Evolutionary conservation across 2,888 invertebrate genomes (phyloP), one percentile per base, ranked within the genome.

Genomic region (Lochmaea capreae): DNA sequence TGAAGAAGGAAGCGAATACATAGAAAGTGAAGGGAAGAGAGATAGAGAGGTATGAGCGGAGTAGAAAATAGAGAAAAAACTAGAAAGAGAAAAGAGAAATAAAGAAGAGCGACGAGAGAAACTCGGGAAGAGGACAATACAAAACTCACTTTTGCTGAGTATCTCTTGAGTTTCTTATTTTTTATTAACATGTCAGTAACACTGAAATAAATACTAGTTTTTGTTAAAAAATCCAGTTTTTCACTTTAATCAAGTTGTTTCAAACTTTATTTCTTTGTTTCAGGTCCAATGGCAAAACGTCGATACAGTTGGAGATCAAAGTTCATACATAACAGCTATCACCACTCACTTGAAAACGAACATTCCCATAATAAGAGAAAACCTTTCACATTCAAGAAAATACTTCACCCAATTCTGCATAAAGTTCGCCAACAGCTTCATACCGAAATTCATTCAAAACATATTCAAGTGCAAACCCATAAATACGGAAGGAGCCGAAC

Each of bases 381-480:
- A 95, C 83, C 89, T 99, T 3, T 91, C 95, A 0, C 94, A 96
- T 0, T 97, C 98, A 0, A 90, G 98, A 66, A 99, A 99, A 88
- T 99, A 99, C 86, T 99, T 98, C 88, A 98, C 98, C 0, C 98
- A 99, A 84, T 95, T 99, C 85, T 99, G 99, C 85, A 94, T 97
- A 26, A 94, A 98, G 83, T 98, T 99, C 88, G 97, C 95, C 1
- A 97, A 96, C 81, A 93, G 95, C 0, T 98, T 99, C 84, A 97
- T 98, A 85, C 96, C 97, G 1, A 98, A 98, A 86, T 97, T 97
- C 84, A 93, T 97, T 16, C 95, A 95, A 77, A 94, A 94, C 77
- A 89, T 98, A 9, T 97, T 95, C 86, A 96, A 96, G 82, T 97
- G 97, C 81, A 96, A 96, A 82, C 95, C 97, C 0, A 92, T 97